Evolutionary conservation across 1,140 invertebrate species (phyloP), one percentile per base, ranked within the genome.

Genomic region (Sarcophaga bullata): DNA sequence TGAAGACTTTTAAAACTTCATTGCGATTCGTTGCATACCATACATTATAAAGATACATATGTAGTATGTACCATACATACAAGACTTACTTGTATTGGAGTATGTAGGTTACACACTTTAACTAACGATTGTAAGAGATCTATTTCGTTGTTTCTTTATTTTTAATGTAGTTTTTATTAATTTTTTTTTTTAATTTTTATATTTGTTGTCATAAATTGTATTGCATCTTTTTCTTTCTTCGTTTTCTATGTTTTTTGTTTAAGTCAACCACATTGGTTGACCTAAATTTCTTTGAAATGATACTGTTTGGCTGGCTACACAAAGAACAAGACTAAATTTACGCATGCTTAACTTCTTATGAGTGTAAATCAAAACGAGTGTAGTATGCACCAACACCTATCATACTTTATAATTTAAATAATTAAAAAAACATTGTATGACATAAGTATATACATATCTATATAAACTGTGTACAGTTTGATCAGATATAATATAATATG

Each of bases 181-280:
- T n/a, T n/a, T n/a, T n/a, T n/a, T 37, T 37, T 37, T 2, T 37
- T 37, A 37, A 37, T 37, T 37, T 37, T 37, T 37, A 37, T 37
- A 2, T 37, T 37, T 37, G 25, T 37, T 37, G 25, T 37, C 25
- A 37, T 37, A 37, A 37, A 37, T 37, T 37, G 25, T 37, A 37
- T 37, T 72, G 62, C 62, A 72, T 25, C 19, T 25, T 72, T 25
- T 25, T 72, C 37, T 25, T 15, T 75, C 19, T 78, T 78, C 17
- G 25, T 9, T 25, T 19, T 78, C 50, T 78, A 50, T 78, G 52
- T 50, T 17, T 78, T 50, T 78, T 8, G 8, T 50, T 17, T 78
- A 19, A 17, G n/a, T 19, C 49, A 78, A 78, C 75, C 75, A 78
- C 75, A 78, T 78, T 78, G n/a, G 48, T 49, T 50, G 50, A 48